phyloP scores from a whole-genome alignment of 2,113 vertebrate species.

The Eretmochelys imbricata region DNA sequence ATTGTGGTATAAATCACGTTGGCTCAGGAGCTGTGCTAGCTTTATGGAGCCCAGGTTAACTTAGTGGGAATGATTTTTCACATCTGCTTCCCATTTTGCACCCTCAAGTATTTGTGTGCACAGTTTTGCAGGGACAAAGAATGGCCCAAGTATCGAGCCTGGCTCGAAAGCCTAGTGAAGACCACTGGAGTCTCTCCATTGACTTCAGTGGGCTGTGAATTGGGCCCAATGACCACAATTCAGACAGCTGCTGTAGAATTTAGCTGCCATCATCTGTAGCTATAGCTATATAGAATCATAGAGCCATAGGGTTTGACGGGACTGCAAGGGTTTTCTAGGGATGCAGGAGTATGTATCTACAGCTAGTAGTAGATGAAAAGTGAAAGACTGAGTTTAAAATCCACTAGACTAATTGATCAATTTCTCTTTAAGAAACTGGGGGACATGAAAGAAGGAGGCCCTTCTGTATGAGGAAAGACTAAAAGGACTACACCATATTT shows the following conservation, averaged over 20 bases:
- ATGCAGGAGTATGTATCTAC: neutral
- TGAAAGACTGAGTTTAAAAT: neutral
- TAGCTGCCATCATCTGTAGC: neutral
- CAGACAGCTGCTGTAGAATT: neutral
- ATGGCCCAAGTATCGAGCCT: fast-evolving
- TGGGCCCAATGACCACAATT: neutral
- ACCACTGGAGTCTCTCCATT: neutral
- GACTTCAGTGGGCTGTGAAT: neutral
- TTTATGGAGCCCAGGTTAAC: neutral
- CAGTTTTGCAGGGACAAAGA: neutral
- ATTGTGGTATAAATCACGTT: neutral
- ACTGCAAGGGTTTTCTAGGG: neutral
- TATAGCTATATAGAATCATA: neutral
- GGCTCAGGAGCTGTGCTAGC: neutral
- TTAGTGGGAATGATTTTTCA: neutral
- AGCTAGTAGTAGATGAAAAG: neutral
- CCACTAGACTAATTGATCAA: neutral
- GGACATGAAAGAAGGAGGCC: neutral
- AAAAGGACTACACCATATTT: neutral
- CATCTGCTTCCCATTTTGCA: neutral
- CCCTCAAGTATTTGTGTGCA: fast-evolving
- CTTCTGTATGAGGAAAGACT: neutral
- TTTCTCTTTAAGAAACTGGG: neutral
- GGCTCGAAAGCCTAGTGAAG: fast-evolving
- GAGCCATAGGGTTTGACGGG: too few relatives aligned